Conservation (phyloP, 2,888 invertebrate species). For the Drosophila lutescens region DNA sequence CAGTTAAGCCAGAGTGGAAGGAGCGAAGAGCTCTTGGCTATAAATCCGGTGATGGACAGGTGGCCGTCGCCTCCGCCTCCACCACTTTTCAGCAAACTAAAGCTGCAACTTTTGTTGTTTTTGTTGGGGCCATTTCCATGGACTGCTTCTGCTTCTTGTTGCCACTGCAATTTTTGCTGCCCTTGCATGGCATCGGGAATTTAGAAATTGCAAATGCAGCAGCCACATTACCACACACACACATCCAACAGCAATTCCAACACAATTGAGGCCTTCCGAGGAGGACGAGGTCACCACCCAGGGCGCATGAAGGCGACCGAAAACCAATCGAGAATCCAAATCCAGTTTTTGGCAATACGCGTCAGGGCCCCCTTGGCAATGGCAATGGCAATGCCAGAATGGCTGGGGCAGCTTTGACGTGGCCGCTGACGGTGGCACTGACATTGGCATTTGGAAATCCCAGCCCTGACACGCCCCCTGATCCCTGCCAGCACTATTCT, state of each 20-base stretch:
- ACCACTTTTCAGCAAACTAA: conserved; percentile 19
- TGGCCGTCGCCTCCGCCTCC: conserved; percentile 23
- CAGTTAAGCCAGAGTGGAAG: conserved; percentile 5
- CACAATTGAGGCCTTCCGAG: conserved; percentile 36
- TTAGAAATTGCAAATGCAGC: conserved; percentile 67
- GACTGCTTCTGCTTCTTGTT: conserved; percentile 16
- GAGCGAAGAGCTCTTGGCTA: conserved; percentile 22
- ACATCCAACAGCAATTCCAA: conserved; percentile 18
- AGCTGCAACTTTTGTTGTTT: conserved; percentile 14
- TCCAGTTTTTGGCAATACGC: conserved; percentile 68
- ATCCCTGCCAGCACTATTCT: conserved; percentile 19
- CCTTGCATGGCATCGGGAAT: conserved; percentile 38
- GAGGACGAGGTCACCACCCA: conserved; percentile 28
- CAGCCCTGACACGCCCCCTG: conserved; percentile 5
- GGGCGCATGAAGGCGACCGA: conserved; percentile 36
- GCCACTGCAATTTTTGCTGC: conserved; percentile 35
- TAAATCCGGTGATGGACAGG: conserved; percentile 47
- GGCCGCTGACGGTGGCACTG: conserved; percentile 57
- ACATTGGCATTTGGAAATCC: conserved; percentile 57
- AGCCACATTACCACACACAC: conserved; percentile 28
- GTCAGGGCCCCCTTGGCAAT: conserved; percentile 48
- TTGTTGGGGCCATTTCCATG: conserved; percentile 14
- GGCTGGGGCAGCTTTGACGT: conserved; percentile 17
- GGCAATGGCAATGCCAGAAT: conserved; percentile 22
- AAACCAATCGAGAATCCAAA: conserved; percentile 70